Base-by-base conservation (phyloP, 2,888 invertebrate species). In the Noctua comes region DNA sequence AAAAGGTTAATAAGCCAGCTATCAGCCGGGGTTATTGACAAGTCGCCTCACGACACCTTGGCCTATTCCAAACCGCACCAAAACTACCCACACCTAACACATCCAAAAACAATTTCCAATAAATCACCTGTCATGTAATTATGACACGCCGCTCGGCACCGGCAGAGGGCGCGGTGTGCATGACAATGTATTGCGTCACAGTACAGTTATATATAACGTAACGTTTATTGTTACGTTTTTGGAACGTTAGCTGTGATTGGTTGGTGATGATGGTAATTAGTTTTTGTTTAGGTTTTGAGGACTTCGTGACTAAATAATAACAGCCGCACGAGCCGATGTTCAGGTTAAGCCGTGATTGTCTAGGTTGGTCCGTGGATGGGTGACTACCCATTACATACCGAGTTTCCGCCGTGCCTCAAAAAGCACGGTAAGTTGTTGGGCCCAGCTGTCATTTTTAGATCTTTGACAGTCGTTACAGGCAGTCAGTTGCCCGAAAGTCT, bases 141-240 rank as follows among this genome's bases (percentile, higher is more conserved):
- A 88, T 88, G 88, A 88, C 81, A 86, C 40, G 77, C 66, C 18
- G 13, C 46, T 86, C 73, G 73, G 77, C 79, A 89, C 77, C 73
- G 54, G 11, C 51, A 80, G 59, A 74, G 80, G 48, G 31, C 83
- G 71, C 77, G 81, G 80, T 59, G 73, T 85, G 88, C 86, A 88
- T 88, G 64, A 72, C 64, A 88, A 88, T 83, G 51, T 40, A 8
- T 75, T 68, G 76, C 87, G 82, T 86, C 88, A 82, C 24, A 68
- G 69, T 80, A 88, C 88, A 87, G 88, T 88, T 88, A 88, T 82
- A 88, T 88, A 88, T 82, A 88, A 83, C 80, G 86, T 87, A 87
- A 86, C 79, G 27, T 80, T 80, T 75, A 86, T 88, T 88, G 88
- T 88, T 84, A 81, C 82, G 64, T 80, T 69, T 85, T 83, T 69